phyloP scores from a whole-genome alignment of 2,888 invertebrate genomes.

The Lathronympha strigana region DNA sequence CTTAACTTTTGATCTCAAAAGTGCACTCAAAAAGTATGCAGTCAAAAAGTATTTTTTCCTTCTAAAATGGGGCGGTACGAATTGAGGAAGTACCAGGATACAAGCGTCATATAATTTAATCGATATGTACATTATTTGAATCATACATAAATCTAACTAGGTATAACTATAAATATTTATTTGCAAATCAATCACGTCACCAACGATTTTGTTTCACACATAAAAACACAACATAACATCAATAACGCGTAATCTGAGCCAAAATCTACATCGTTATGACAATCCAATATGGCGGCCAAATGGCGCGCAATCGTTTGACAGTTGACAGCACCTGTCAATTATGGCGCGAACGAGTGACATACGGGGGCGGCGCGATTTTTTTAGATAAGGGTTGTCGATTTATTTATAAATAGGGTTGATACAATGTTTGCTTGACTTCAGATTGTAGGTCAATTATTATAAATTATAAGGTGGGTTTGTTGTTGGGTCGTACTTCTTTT shows the following conservation, averaged over 20 bases:
- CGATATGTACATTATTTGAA: too few relatives aligned
- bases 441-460: too few relatives aligned
- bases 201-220: neutral
- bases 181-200: conserved; percentile 5
- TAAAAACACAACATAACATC: too few relatives aligned
- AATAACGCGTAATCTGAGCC: conserved; percentile 17
- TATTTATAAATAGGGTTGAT: neutral
- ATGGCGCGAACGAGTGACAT: conserved; percentile 63
- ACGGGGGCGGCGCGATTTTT: conserved; percentile 48
- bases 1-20: too few relatives aligned
- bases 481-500: too few relatives aligned
- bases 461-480: too few relatives aligned
- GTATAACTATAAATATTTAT: neutral
- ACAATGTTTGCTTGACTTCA: neutral
- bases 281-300: conserved; percentile 57
- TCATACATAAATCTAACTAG: neutral
- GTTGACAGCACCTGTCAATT: conserved; percentile 73
- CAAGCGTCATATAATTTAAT: too few relatives aligned
- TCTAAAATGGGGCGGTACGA: too few relatives aligned
- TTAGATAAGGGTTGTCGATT: conserved; percentile 14
- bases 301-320: conserved; percentile 75
- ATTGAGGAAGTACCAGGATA: too few relatives aligned
- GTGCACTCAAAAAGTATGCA: too few relatives aligned
- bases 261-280: conserved; percentile 43
- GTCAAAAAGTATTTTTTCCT: too few relatives aligned